Conservation (phyloP, 1,140 invertebrate species). For the Rhagoletis pomonella region DNA sequence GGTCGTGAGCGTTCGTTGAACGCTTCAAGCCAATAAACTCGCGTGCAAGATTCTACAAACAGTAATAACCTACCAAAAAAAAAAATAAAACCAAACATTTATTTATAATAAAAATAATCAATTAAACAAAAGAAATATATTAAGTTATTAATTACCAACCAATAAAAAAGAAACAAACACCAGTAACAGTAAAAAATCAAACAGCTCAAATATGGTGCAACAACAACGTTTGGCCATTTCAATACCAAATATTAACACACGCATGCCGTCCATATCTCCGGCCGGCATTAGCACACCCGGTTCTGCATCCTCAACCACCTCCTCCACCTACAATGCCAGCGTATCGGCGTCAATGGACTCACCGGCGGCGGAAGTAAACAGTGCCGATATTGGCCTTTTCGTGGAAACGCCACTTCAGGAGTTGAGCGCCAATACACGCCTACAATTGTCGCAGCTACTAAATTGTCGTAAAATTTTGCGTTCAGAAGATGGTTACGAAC, state of each 20-base stretch:
- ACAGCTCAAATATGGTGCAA: constrained; percentile 39
- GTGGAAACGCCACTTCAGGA: constrained; percentile 72
- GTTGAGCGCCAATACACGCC: constrained; percentile 74
- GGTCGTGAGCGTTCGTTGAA: constrained; percentile 31
- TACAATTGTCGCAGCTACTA: constrained; percentile 76
- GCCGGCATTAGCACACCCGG: constrained; percentile 30
- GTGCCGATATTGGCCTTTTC: constrained; percentile 57
- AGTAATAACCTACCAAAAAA: background rate
- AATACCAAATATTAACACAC: constrained; percentile 33
- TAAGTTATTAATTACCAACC: background rate
- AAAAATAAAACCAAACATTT: background rate
- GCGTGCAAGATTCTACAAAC: constrained; percentile 23
- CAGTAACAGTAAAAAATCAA: background rate
- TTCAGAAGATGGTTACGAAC: constrained; percentile 76
- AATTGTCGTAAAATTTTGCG: constrained; percentile 79
- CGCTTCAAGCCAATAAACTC: constrained; percentile 46
- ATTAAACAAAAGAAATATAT: constrained; percentile 2
- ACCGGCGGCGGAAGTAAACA: constrained; percentile 24
- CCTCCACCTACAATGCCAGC: constrained; percentile 19
- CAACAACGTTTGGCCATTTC: constrained; percentile 35
- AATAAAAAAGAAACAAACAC: constrained; percentile 1
- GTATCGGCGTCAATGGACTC: constrained; percentile 52
- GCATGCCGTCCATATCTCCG: background rate
- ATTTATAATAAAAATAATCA: background rate
- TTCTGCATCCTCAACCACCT: constrained; percentile 42